Percentiles rank a stretch among this genome's conserved stretches.
phyloP scores from a whole-genome alignment of 37 sponge, comb jelly and placozoan species.

The Sycon ciliatum region DNA sequence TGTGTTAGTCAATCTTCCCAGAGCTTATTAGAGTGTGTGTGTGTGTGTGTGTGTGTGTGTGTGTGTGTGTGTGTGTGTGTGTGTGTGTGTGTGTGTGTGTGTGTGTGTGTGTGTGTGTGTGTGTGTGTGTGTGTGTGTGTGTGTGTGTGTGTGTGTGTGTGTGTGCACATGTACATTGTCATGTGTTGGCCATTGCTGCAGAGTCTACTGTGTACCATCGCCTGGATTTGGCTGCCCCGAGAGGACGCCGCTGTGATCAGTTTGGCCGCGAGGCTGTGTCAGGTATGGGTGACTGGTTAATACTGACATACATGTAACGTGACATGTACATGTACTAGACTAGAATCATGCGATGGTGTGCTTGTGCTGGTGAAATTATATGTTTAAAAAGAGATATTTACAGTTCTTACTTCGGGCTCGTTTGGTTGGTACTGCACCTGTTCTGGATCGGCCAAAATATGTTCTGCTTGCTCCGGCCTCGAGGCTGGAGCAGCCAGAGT shows the following conservation, averaged over 20 bases:
- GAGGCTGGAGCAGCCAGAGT: no score
- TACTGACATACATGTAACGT: no score
- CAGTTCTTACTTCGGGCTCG: no score
- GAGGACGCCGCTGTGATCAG: neutral
- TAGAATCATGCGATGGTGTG: no score
- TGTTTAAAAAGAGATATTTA: neutral
- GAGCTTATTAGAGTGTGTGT: neutral
- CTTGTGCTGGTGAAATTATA: neutral
- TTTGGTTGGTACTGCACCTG: no score
- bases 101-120: neutral
- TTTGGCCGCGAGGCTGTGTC: neutral
- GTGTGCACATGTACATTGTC: neutral
- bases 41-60: conserved; percentile 5
- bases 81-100: neutral
- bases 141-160: conserved; percentile 5
- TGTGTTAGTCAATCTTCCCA: no score
- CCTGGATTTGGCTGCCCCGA: conserved; percentile 1
- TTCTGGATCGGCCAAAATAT: no score
- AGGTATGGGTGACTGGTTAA: no score
- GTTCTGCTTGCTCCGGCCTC: no score
- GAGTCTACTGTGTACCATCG: neutral
- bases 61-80: neutral
- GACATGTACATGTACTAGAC: no score
- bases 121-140: conserved; percentile 5
- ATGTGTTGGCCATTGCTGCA: neutral